Percentiles rank a stretch among this genome's conserved stretches.
phyloP scores from a whole-genome alignment of 2,113 vertebrate species.

The Percopsis transmontana region DNA sequence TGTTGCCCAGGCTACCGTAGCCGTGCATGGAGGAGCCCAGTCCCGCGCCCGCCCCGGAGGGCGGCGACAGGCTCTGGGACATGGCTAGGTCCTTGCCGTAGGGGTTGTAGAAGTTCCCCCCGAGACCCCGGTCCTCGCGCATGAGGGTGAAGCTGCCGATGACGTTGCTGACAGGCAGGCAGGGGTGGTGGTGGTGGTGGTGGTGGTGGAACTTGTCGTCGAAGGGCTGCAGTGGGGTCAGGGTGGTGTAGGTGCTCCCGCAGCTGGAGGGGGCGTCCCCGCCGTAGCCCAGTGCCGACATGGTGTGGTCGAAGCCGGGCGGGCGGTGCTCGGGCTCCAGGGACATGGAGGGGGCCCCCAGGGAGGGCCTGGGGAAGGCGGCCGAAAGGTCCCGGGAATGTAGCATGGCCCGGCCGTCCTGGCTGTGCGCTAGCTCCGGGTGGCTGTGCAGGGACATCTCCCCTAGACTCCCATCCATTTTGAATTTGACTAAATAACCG shows the following conservation, averaged over 20 bases:
- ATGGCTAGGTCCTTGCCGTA: constrained; percentile 83
- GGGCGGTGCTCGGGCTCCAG: constrained; percentile 78
- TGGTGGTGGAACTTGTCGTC: constrained; percentile 84
- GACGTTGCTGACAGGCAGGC: constrained; percentile 83
- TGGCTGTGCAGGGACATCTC: constrained; percentile 83
- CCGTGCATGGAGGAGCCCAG: constrained; percentile 76
- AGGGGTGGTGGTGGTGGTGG: constrained; percentile 79
- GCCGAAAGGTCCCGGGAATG: constrained; percentile 80
- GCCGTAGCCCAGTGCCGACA: constrained; percentile 80
- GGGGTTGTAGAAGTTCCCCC: constrained; percentile 82
- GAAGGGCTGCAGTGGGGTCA: constrained; percentile 83
- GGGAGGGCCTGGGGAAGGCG: constrained; percentile 79
- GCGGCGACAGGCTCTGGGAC: constrained; percentile 77
- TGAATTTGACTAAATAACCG: constrained; percentile 30
- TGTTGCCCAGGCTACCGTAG: constrained; percentile 72
- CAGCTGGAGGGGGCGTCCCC: constrained; percentile 79
- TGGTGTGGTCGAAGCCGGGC: constrained; percentile 76
- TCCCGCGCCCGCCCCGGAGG: constrained; percentile 67
- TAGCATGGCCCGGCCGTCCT: constrained; percentile 78
- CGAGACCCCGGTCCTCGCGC: constrained; percentile 80
- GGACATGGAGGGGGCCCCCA: constrained; percentile 77
- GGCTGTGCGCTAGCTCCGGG: constrained; percentile 76
- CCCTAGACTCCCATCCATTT: constrained; percentile 79
- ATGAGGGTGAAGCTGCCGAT: constrained; percentile 86
- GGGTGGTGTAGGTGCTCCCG: constrained; percentile 82